Evolutionary conservation across 2,888 invertebrate genomes (phyloP), one percentile per base, ranked within the genome.

Genomic region (Lottia gigantea): DNA sequence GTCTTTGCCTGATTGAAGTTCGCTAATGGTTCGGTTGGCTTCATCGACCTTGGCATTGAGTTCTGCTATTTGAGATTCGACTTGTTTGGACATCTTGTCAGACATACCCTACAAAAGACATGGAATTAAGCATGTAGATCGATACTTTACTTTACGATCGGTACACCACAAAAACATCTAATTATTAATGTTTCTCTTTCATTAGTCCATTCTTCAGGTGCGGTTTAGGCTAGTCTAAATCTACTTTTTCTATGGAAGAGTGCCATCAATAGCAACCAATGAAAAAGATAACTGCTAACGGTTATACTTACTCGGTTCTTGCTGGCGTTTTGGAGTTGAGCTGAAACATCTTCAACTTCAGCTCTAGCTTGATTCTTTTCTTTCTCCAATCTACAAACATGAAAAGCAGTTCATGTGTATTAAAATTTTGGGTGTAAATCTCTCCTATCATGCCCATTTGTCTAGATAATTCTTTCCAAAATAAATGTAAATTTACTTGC

Each of bases 31-130:
- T 90, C 97, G 95, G 92, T 95, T 95, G 90, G 96, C 94, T 89
- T 99, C 98, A 85, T 98, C 98, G 89, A 97, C 92, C 92, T 96
- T 97, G 89, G 93, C 92, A 91, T 96, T 96, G 81, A 94, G 92
- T 90, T 98, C 98, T 90, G 95, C 94, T 89, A 97, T 92, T 90
- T 96, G 95, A 91, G 95, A 94, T 90, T 95, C 95, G 85, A 97
- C 91, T 91, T 97, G 96, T 92, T 98, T 98, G 91, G 95, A 95
- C 88, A 97, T 94, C 93, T 98, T 98, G 90, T 98, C 98, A 91
- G 95, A 94, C 90, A 96, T 94, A 90, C 95, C 95, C 96, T 96
- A 70, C 8, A 55, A 55, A n/a, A n/a, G n/a, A n/a, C n/a, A n/a
- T n/a, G n/a, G n/a, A n/a, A n/a, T n/a, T n/a, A 31, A 31, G 31